Evolutionary conservation across 2,113 vertebrate genomes (phyloP).

Genomic region (Eptesicus fuscus): DNA sequence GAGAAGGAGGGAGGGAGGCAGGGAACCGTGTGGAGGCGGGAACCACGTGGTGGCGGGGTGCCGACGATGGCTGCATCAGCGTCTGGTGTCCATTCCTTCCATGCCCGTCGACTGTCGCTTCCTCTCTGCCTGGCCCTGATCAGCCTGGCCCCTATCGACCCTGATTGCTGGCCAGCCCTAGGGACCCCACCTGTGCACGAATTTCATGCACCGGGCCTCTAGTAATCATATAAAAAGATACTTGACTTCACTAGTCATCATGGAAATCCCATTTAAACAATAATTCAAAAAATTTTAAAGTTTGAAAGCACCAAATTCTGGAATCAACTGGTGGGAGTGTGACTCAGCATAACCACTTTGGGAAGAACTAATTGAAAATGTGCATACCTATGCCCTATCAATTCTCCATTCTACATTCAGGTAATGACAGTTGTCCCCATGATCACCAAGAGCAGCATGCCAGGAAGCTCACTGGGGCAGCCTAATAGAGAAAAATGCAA

Average conservation of each 20-base stretch:
- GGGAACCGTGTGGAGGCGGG: no score
- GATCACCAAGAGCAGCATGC: neutral
- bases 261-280: conserved; percentile 5
- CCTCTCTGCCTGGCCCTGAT: no score
- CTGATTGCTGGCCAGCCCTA: no score
- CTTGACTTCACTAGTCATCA: neutral
- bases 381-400: neutral
- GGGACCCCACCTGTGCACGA: no score
- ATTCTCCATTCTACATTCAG: neutral
- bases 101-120: accelerated
- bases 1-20: no score
- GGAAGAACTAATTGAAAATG: neutral
- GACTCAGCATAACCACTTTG: neutral
- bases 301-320: neutral
- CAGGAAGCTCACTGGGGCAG: neutral
- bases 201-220: no score
- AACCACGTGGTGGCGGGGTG: no score
- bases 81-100: no score
- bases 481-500: neutral
- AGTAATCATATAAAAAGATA: neutral
- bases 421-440: neutral
- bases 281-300: neutral
- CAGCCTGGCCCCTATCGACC: no score
- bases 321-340: neutral
- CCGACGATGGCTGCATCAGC: no score